Conservation (phyloP, 2,797 vertebrate species). For the Lophius americanus region DNA sequence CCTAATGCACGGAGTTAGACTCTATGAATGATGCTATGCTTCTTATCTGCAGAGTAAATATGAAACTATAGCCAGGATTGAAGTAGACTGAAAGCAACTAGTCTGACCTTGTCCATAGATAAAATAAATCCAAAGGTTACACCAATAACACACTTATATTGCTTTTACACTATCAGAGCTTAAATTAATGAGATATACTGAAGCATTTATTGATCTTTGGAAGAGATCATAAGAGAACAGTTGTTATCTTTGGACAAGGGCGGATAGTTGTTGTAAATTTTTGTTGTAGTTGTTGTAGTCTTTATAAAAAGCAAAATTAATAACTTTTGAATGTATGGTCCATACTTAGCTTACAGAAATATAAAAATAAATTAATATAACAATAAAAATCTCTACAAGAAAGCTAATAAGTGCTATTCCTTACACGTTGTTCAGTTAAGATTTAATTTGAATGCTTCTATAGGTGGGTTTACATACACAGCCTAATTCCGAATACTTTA, state of each 20-base stretch:
- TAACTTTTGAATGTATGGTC: too few relatives aligned
- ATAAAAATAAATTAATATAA: too few relatives aligned
- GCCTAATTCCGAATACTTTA: too few relatives aligned
- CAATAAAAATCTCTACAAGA: neutral
- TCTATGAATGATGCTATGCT: neutral
- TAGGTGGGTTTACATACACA: too few relatives aligned
- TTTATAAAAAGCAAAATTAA: too few relatives aligned
- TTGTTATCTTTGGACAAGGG: neutral
- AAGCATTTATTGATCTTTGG: too few relatives aligned
- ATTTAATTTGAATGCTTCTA: neutral
- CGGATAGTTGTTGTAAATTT: neutral
- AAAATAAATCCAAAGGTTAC: neutral
- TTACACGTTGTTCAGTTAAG: neutral
- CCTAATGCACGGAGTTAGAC: neutral
- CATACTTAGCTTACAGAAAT: too few relatives aligned
- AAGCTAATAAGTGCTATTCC: neutral
- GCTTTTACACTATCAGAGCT: too few relatives aligned
- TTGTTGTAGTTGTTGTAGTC: too few relatives aligned
- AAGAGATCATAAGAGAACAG: too few relatives aligned
- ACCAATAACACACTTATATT: neutral
- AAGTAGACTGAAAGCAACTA: neutral
- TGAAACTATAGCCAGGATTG: neutral
- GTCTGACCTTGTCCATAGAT: neutral
- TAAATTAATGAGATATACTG: too few relatives aligned
- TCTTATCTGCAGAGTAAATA: neutral